Evolutionary conservation across 2,797 vertebrate genomes (phyloP), one percentile per base, ranked within the genome.

Genomic region (Hypotaenidia philippensis): DNA sequence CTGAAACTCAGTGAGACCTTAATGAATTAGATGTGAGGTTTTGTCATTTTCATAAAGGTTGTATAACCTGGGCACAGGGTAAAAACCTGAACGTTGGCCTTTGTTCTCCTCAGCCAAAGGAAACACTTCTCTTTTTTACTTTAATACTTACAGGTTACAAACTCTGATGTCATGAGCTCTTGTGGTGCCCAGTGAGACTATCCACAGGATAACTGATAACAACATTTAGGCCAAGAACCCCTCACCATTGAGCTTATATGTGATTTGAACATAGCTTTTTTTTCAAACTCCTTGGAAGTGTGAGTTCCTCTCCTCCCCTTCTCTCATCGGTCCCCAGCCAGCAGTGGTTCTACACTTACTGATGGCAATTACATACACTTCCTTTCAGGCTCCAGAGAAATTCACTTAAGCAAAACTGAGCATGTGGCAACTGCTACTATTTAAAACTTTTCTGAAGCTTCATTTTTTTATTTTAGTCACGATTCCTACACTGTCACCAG

Each of bases 1-100:
- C 92, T 95, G 93, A 96, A 97, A 97, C 90, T 97, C 83, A 66
- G 50, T 3, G 2, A 94, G 94, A 92, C 82, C 87, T 96, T 97
- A 80, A 94, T 72, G 91, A 96, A 75, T 34, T 72, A 85, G 60
- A 92, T 32, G 38, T 49, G 60, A 90, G 41, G 59, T 65, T 93
- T 69, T 84, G 60, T 76, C 52, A 34, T 95, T 95, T 91, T 93
- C 78, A 94, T 80, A 90, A 90, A 45, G 49, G 89, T 94, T 94
- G 88, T 92, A 74, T 95, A 97, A 97, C 96, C 88, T 79, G 92
- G 88, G 71, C 74, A 89, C 47, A 55, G 41, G 47, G 89, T 94
- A 74, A 87, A 97, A 96, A 89, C 93, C 91, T 92, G 87, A 50
- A 94, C 94, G 45, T 87, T 84, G 95, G 87, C 91, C 84, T 96